Evolutionary conservation across 2,888 invertebrate genomes (phyloP).

Genomic region (Drosophila lacicola): DNA sequence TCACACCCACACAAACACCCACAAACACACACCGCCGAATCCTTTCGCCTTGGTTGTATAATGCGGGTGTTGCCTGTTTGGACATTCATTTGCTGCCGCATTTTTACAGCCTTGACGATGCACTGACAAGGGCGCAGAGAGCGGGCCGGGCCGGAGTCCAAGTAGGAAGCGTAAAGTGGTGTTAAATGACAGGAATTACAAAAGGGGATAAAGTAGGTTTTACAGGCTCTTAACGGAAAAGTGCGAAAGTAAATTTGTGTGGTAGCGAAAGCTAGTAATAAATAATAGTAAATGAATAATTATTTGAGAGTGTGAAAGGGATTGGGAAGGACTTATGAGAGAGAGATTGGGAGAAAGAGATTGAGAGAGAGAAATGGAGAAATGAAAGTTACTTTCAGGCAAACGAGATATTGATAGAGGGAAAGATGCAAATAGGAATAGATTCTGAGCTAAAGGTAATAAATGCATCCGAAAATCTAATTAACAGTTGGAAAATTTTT

Average conservation of each 20-base stretch:
- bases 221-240: constrained; percentile 9
- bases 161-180: constrained; percentile 43
- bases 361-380: too few relatives aligned
- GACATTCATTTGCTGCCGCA: constrained; percentile 72
- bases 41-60: constrained; percentile 2
- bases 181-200: constrained; percentile 55
- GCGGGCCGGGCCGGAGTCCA: constrained; percentile 7
- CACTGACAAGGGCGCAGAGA: constrained; percentile 12
- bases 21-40: neutral
- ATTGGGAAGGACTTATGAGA: too few relatives aligned
- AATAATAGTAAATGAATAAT: constrained; percentile 3
- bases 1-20: constrained; percentile 46
- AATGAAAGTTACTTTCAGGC: too few relatives aligned
- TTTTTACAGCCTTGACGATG: constrained; percentile 63
- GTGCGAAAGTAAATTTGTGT: constrained; percentile 13
- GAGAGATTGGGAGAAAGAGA: too few relatives aligned
- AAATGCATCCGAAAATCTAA: too few relatives aligned
- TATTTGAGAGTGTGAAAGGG: neutral
- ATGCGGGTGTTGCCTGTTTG: constrained; percentile 56
- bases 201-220: constrained; percentile 25
- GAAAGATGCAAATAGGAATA: too few relatives aligned
- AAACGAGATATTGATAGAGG: too few relatives aligned
- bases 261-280: constrained; percentile 1
- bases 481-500: too few relatives aligned
- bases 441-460: too few relatives aligned